Conservation (phyloP, 2,888 invertebrate species). For the Chirona hameri region DNA sequence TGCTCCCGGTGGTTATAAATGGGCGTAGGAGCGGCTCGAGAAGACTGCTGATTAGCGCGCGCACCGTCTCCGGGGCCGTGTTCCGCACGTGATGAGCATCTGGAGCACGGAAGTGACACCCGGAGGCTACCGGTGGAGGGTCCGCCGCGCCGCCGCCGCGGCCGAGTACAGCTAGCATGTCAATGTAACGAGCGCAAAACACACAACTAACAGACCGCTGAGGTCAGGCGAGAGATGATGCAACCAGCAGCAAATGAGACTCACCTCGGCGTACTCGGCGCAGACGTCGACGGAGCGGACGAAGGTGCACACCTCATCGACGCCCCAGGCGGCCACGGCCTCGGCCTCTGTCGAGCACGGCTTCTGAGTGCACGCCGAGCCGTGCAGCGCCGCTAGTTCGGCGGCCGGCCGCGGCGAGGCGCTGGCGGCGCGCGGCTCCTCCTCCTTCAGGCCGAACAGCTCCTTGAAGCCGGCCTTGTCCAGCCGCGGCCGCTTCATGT, state of each 20-base stretch:
- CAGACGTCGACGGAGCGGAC: constrained; percentile 93
- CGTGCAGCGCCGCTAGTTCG: constrained; percentile 74
- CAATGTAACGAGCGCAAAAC: not conserved
- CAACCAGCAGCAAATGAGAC: constrained; percentile 77
- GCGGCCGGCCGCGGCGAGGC: constrained; percentile 89
- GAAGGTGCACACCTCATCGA: constrained; percentile 82
- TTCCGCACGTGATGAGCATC: not conserved
- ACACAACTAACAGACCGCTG: not conserved
- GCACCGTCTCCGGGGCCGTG: not conserved
- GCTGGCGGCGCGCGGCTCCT: constrained; percentile 78
- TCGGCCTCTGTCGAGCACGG: constrained; percentile 91
- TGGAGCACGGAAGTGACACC: not conserved
- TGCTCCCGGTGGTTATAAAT: constrained; percentile 27
- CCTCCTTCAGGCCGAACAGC: constrained; percentile 84
- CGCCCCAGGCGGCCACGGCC: constrained; percentile 58
- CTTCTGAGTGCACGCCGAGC: constrained; percentile 93
- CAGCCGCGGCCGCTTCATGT: constrained; percentile 83
- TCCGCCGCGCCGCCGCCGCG: not conserved
- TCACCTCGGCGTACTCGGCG: constrained; percentile 94
- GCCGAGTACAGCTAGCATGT: not conserved
- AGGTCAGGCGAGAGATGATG: constrained; percentile 45
- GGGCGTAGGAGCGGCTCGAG: not conserved
- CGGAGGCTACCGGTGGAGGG: not conserved
- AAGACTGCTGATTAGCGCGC: constrained; percentile 2
- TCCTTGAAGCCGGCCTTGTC: constrained; percentile 73